These are phyloP conservation scores for Physocephala rufipes DNA, from an alignment of 2,888 invertebrate genomes.

Conservation along the genomic window DNA sequence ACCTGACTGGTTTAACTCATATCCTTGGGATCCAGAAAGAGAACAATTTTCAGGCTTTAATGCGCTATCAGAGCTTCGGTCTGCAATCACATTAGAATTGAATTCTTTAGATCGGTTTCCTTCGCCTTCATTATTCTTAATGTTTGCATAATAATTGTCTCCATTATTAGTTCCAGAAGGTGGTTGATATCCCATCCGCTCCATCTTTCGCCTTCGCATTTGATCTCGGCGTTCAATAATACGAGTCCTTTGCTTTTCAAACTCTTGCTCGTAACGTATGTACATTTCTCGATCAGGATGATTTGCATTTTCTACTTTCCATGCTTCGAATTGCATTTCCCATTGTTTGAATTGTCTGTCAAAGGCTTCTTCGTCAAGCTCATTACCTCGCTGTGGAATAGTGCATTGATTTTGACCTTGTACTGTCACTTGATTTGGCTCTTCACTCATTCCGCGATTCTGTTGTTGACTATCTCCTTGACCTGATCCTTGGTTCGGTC, in stretches of 20 bases:
- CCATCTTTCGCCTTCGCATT: conserved; percentile 73
- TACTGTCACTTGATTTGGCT: conserved; percentile 23
- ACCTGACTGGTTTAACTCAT: neutral
- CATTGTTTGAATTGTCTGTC: conserved; percentile 89
- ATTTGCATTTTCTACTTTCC: conserved; percentile 90
- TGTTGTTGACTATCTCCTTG: conserved; percentile 26
- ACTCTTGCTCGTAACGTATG: conserved; percentile 86
- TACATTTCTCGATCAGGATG: conserved; percentile 91
- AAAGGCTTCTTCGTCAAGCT: conserved; percentile 81
- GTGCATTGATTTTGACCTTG: conserved; percentile 16
- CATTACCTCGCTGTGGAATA: conserved; percentile 66
- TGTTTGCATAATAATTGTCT: neutral
- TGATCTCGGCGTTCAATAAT: conserved; percentile 81
- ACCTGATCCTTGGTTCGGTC: conserved; percentile 31
- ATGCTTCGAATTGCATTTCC: conserved; percentile 91
- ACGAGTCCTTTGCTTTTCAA: conserved; percentile 84
- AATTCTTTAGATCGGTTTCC: neutral
- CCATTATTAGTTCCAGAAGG: conserved; percentile 13
- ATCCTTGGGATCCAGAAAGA: neutral
- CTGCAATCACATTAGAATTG: neutral
- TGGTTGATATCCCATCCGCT: conserved; percentile 44
- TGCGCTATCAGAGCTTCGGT: neutral
- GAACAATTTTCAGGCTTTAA: neutral
- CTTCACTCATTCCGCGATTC: conserved; percentile 16
- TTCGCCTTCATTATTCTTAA: conserved; percentile 2